Conservation (phyloP, 2,888 invertebrate species). For the Caenorhabditis macrosperma region DNA sequence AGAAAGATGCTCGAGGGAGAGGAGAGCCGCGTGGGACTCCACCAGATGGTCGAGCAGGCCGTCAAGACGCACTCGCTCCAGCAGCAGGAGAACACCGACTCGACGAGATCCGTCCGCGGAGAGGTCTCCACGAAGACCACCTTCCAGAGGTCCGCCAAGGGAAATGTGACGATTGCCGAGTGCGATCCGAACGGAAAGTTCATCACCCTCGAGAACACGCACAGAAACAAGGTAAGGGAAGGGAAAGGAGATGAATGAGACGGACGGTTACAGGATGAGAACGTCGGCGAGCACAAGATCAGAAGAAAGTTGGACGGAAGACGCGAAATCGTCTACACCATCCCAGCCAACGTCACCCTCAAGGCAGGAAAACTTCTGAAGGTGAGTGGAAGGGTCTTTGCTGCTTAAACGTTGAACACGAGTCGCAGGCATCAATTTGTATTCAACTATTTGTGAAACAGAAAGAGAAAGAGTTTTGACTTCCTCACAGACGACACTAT, state of each 20-base stretch:
- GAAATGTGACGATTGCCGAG: slow-evolving; percentile 82
- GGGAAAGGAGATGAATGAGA: neutral
- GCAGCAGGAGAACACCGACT: slow-evolving; percentile 80
- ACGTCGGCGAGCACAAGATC: slow-evolving; percentile 72
- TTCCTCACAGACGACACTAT: no score
- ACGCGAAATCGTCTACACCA: slow-evolving; percentile 72
- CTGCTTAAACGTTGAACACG: no score
- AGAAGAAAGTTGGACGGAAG: slow-evolving; percentile 71
- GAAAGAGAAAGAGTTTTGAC: no score
- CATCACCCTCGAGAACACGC: slow-evolving; percentile 83
- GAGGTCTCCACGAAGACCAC: slow-evolving; percentile 82
- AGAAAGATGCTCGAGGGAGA: slow-evolving; percentile 83
- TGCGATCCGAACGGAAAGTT: slow-evolving; percentile 82
- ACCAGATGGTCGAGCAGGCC: slow-evolving; percentile 80
- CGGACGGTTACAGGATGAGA: slow-evolving; percentile 64
- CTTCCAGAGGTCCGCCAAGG: slow-evolving; percentile 82
- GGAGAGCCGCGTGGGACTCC: slow-evolving; percentile 81
- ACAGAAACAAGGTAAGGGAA: slow-evolving; percentile 75
- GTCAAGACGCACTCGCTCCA: slow-evolving; percentile 80
- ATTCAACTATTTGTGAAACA: no score
- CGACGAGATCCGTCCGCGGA: slow-evolving; percentile 79
- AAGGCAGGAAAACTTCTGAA: slow-evolving; percentile 70
- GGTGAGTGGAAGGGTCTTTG: slow-evolving; percentile 24
- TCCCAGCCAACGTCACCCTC: slow-evolving; percentile 67
- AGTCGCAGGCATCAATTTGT: no score